Percentiles rank a stretch among this genome's conserved stretches.
phyloP scores from a whole-genome alignment of 2,888 invertebrate species.

The Sialis lutaria region DNA sequence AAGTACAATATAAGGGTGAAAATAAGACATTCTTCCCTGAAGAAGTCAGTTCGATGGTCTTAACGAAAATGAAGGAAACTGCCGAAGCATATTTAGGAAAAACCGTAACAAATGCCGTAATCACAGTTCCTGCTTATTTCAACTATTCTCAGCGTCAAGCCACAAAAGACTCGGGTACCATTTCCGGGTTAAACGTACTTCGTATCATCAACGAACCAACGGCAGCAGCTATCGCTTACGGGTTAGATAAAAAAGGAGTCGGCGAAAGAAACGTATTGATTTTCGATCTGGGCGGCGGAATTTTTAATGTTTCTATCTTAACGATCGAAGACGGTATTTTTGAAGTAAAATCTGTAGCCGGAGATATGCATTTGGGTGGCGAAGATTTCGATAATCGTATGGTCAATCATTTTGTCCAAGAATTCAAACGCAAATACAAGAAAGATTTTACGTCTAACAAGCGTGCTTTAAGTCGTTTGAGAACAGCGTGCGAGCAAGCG shows the following conservation, averaged over 20 bases:
- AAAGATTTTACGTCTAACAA: constrained; percentile 78
- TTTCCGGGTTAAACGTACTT: constrained; percentile 78
- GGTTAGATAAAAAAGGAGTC: constrained; percentile 66
- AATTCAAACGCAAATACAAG: constrained; percentile 86
- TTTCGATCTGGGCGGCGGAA: constrained; percentile 73
- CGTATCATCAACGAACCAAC: constrained; percentile 88
- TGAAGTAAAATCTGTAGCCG: constrained; percentile 90
- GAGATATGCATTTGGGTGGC: constrained; percentile 86
- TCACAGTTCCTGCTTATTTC: constrained; percentile 84
- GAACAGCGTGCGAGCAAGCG: constrained; percentile 83
- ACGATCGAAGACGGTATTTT: constrained; percentile 90
- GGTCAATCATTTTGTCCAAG: constrained; percentile 77
- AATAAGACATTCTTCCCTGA: constrained; percentile 77
- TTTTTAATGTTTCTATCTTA: constrained; percentile 88
- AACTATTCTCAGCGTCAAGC: constrained; percentile 84
- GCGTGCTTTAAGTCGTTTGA: constrained; percentile 73
- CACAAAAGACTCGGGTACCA: constrained; percentile 84
- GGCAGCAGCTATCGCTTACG: constrained; percentile 83
- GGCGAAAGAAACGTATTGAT: constrained; percentile 71
- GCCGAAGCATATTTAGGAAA: constrained; percentile 79
- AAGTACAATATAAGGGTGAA: constrained; percentile 78
- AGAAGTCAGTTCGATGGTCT: constrained; percentile 84
- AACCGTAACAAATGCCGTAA: constrained; percentile 68
- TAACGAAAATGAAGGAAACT: constrained; percentile 86
- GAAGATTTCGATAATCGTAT: constrained; percentile 88